Evolutionary conservation across 2,113 vertebrate species (phyloP).

Genomic region (Ammodytes marinus): DNA sequence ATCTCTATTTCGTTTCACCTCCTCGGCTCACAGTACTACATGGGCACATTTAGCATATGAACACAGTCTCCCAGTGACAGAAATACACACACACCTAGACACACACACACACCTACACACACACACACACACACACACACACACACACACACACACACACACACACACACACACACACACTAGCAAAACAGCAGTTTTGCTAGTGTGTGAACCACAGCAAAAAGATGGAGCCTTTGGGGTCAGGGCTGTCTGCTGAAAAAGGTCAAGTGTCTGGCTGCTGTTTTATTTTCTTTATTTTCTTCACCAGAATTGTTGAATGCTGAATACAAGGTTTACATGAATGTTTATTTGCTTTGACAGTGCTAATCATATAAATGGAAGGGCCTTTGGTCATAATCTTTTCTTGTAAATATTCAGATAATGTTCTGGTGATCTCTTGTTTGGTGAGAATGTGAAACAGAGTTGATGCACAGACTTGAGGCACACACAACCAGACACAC

Average conservation of each 20-base stretch:
- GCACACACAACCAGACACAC: conserved; percentile 32
- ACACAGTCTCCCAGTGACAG: conserved; percentile 30
- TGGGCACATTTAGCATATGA: conserved; percentile 15
- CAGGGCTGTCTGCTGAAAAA: conserved; percentile 75
- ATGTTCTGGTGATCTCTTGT: conserved; percentile 16
- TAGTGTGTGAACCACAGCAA: conserved; percentile 49
- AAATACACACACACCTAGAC: conserved; percentile 27
- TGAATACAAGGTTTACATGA: conserved; percentile 52
- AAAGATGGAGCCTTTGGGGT: conserved; percentile 64
- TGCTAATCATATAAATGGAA: conserved; percentile 18
- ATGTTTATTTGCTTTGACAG: conserved; percentile 21
- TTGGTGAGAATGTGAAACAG: background rate
- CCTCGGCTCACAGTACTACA: conserved; percentile 16
- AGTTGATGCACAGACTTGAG: background rate
- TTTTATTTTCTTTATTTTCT: conserved; percentile 49
- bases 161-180: background rate
- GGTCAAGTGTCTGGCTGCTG: conserved; percentile 73
- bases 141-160: conserved; percentile 23
- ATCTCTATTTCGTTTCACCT: conserved; percentile 6
- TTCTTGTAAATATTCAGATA: conserved; percentile 32
- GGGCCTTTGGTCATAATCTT: background rate
- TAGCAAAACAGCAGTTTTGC: no score
- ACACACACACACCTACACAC: no score
- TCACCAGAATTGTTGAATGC: conserved; percentile 59
- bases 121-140: conserved; percentile 20